Base-by-base conservation (phyloP, 2,888 invertebrate species). In the Anoncus sp. region DNA sequence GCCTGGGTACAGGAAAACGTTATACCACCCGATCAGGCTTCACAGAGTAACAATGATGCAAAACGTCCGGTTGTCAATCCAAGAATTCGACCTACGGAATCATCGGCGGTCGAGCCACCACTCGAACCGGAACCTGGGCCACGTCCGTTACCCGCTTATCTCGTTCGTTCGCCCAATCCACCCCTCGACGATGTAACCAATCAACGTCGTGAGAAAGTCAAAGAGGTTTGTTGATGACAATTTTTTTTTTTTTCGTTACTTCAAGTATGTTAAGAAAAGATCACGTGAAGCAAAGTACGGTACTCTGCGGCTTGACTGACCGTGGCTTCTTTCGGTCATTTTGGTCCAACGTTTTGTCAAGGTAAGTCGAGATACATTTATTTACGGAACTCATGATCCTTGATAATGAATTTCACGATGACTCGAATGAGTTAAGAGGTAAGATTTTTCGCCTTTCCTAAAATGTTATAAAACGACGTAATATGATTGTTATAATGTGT, bases 201-300 rank as follows among this genome's bases (percentile, higher is more conserved):
- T 81, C 87, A 88, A 72, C 87, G 91, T 22, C 86, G 91, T 53
- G 90, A 90, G 80, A 91, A 91, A 86, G 87, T 91, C 77, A 91
- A 91, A 80, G 90, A 91, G 91, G 91, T 89, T 75, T 66, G 81
- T 77, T 59, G 5, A 55, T 57, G 18, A 55, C 16, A 14, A 18
- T 57, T 60, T 4, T 24, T 16, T 43, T 22, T 71, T 47, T 16
- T 27, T 47, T 22, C 3, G 24, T 45, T 18, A 5, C 3, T 49
- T 40, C 24, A 4, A 18, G 3, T 4, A 53, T 53, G 14, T 7
- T n/a, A 20, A n/a, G 1, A 62, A 7, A 27, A 49, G 6, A 18
- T 66, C 22, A 51, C 24, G 16, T 40, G 3, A 14, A 9, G 24
- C 12, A 27, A 1, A n/a, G 14, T 47, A 10, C 6, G 2, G 12